Evolutionary conservation across 2,797 vertebrate genomes (phyloP), one percentile per base, ranked within the genome.

Genomic region (Peromyscus eremicus): DNA sequence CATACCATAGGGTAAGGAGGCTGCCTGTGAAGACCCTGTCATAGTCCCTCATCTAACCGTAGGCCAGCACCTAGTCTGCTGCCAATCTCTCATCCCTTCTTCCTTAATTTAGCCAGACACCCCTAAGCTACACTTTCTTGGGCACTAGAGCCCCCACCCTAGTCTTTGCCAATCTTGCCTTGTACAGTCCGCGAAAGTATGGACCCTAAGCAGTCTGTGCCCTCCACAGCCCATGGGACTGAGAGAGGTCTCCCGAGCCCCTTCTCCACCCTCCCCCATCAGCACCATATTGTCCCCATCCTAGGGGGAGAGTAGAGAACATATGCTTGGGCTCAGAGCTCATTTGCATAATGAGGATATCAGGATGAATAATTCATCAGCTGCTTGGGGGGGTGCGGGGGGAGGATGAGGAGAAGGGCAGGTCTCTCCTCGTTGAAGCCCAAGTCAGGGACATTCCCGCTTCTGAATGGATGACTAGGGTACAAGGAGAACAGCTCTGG

Each of bases 311-410:
- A 98, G 98, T 98, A 97, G 98, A 98, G 98, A 99, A 98, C 99
- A 99, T 98, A 99, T 99, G 99, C 98, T 98, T 97, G 94, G 98
- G 98, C 98, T 98, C 98, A 98, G 98, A 98, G 98, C 98, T 98
- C 95, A 98, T 99, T 99, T 99, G 96, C 99, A 99, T 99, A 98
- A 99, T 99, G 98, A 99, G 97, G 98, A 98, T 99, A 99, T 99
- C 98, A 98, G 98, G 98, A 98, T 99, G 98, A 99, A 99, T 99
- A 99, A 99, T 99, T 99, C 98, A 99, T 98, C 66, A 94, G 96
- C 76, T 98, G 95, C 98, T 97, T 98, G 97, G 98, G 98, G 98
- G 91, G 96, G 86, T 95, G 0, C 89, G 6, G 0, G 1, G 76
- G n/a, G 68, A 97, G 66, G 91, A 87, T 91, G 19, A 92, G 60